Base-by-base conservation (phyloP, 2,797 vertebrate species). In the Myotis daubentonii region DNA sequence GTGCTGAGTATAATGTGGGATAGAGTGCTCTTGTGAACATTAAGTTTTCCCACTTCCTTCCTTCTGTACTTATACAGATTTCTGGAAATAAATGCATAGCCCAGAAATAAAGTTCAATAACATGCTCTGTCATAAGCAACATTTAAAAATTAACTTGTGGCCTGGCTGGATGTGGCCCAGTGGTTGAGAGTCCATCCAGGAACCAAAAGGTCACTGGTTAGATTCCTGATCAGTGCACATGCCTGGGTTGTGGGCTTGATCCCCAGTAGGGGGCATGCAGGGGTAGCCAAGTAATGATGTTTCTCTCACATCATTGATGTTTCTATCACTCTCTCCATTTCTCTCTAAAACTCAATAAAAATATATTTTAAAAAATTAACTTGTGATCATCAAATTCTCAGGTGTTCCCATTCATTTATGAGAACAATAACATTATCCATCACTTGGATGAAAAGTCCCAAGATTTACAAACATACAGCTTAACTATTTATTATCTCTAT, bases 391-490 rank as follows among this genome's bases (percentile, higher is more conserved):
- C 93, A 87, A 74, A 91, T 80, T 94, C n/a, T 91, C 89, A 53
- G 70, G 23, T 95, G 76, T 95, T 74, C 55, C 36, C 22, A 68
- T 86, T 47, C 13, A 96, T 91, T 94, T 94, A 80, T 62, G 89
- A 91, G 19, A 55, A 68, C 22, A 90, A 20, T 62, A 94, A 83
- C 10, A 91, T 38, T 47, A 57, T 72, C 74, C 16, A 88, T 81
- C 80, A 72, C 20, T 91, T 83, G 71, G 33, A 88, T 55, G n/a
- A 88, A 91, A 74, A 81, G 81, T 78, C 22, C 94, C 47, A 95
- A 95, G 82, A 66, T 94, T 95, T 96, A 82, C 72, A 97, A 57
- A 60, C 65, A 33, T 36, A 68, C 33, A 55, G 16, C 62, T 95
- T 96, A 94, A 84, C 38, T 89, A 94, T 33, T 94, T 96, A 70